Evolutionary conservation across 2,888 invertebrate species (phyloP), one percentile per base, ranked within the genome.

Genomic region (Trisateles emortualis): DNA sequence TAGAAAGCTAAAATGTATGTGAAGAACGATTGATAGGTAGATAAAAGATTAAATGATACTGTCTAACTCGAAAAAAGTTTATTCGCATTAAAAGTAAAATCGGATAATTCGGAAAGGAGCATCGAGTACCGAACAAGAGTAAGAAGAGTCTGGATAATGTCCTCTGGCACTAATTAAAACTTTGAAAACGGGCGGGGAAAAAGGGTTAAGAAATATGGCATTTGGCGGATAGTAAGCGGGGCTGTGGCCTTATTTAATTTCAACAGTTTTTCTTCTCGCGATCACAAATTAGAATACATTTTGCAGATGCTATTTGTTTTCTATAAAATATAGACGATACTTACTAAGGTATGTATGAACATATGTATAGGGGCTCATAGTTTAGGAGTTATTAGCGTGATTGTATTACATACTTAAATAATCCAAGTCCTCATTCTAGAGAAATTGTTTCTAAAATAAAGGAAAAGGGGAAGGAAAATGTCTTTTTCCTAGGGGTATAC

Each of bases 91-190:
- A 74, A 73, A 82, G 74, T 79, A 76, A 77, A 81, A 82, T 83
- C 78, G 78, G 78, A 79, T 81, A 79, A 84, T 86, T 84, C 66
- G 77, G 70, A 77, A 83, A 84, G 69, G 77, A 83, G 76, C 64
- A 80, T 74, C 65, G 74, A 79, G 76, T 74, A 75, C 73, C 76
- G 71, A 76, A 75, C 78, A 81, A 79, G 83, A 84, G 81, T 81
- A 81, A 76, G 83, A 84, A 84, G 83, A 83, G 80, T 74, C 78
- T 80, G 87, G 83, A 83, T 90, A 91, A 90, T 90, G 88, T 92
- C 91, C 90, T 88, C 87, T 85, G 91, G 88, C 89, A 89, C 89
- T 91, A 91, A 92, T 91, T 92, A 91, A 92, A 92, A 92, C 90
- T 92, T 91, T 86, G 79, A 75, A 74, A 85, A 84, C 83, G 78